Percentiles rank a stretch among this genome's conserved stretches.
Evolutionary conservation across 2,797 vertebrate species (phyloP).

Genomic region (Girardinus metallicus): DNA sequence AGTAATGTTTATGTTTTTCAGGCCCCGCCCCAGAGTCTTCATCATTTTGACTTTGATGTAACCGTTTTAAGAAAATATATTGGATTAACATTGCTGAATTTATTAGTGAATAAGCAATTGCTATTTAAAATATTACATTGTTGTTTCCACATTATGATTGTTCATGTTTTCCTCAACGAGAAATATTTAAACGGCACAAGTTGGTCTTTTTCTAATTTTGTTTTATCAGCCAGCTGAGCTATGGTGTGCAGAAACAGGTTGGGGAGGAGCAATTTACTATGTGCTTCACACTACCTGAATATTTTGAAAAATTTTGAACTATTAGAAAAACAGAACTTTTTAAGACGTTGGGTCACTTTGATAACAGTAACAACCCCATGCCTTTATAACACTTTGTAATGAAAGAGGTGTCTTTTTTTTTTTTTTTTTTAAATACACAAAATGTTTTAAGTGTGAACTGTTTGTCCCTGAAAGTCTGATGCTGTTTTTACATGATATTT

Average conservation of each 20-base stretch:
- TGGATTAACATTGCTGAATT: neutral
- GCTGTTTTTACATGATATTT: slow-evolving; percentile 22
- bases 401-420: neutral
- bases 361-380: neutral
- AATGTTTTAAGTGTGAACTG: neutral
- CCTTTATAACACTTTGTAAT: neutral
- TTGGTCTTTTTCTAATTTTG: neutral
- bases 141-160: neutral
- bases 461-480: neutral
- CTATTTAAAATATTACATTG: neutral
- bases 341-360: neutral
- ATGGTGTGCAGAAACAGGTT: neutral
- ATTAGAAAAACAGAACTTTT: neutral
- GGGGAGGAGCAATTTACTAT: neutral
- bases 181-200: neutral
- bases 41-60: neutral
- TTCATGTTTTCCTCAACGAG: neutral
- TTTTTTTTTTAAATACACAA: neutral
- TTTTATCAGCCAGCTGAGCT: neutral
- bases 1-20: neutral
- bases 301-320: neutral
- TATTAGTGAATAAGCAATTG: neutral
- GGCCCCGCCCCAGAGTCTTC: neutral
- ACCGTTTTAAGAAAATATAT: neutral
- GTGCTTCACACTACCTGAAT: neutral